Percentiles rank a stretch among this genome's conserved stretches.
These are phyloP conservation scores for Ammodytes dubius DNA, from an alignment of 2,113 vertebrate species.

Conservation along the genomic window DNA sequence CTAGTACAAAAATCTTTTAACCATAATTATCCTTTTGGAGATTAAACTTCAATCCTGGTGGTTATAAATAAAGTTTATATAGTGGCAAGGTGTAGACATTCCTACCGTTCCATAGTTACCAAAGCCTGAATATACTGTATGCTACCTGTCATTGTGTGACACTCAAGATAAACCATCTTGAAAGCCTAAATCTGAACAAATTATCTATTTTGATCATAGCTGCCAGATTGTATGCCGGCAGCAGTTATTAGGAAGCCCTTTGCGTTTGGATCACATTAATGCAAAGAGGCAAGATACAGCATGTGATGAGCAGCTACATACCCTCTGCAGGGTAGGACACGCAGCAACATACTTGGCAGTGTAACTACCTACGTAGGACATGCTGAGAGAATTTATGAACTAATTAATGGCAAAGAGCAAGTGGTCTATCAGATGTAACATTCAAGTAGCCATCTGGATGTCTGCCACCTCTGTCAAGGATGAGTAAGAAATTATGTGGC, in stretches of 20 bases:
- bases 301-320: conserved; percentile 22
- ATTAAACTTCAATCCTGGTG: background rate
- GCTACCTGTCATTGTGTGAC: conserved; percentile 13
- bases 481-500: conserved; percentile 61
- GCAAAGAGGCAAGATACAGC: conserved; percentile 42
- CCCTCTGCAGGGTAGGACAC: conserved; percentile 27
- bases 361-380: conserved; percentile 33
- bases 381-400: conserved; percentile 35
- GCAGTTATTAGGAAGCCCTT: conserved; percentile 18
- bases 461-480: conserved; percentile 62
- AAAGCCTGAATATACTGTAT: conserved; percentile 25
- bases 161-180: conserved; percentile 18
- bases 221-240: conserved; percentile 34
- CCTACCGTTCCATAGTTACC: background rate
- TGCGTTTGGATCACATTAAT: conserved; percentile 42
- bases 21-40: background rate
- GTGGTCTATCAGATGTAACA: conserved; percentile 43
- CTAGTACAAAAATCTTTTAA: background rate
- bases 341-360: conserved; percentile 26
- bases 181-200: conserved; percentile 50
- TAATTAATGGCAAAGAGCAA: conserved; percentile 41
- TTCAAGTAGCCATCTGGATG: conserved; percentile 66
- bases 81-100: background rate
- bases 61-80: conserved; percentile 5
- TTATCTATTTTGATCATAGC: conserved; percentile 37